phyloP scores from a whole-genome alignment of 2,113 vertebrate genomes.

The Turnix velox region DNA sequence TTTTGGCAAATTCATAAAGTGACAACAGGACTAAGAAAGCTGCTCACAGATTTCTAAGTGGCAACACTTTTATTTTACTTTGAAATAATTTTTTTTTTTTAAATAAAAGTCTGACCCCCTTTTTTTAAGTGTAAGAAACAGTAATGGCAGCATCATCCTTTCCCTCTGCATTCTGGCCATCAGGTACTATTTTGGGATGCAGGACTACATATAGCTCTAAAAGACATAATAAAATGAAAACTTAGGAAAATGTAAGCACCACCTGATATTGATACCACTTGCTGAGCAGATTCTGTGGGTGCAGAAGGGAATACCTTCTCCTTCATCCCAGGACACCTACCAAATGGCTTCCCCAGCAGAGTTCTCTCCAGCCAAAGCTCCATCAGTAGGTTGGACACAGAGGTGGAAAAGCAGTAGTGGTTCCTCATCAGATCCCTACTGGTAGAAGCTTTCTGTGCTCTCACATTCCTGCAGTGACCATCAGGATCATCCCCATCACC shows the following conservation, averaged over 20 bases:
- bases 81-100: background rate
- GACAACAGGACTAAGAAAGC: background rate
- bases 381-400: background rate
- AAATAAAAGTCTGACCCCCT: background rate
- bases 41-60: background rate
- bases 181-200: background rate
- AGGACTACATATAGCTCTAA: too few relatives aligned
- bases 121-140: background rate
- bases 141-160: background rate
- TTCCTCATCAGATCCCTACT: background rate
- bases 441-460: background rate
- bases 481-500: background rate
- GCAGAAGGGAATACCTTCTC: background rate
- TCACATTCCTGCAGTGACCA: fast-evolving
- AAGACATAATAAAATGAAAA: too few relatives aligned
- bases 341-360: fast-evolving
- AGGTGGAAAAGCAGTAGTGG: background rate
- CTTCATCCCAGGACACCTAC: background rate
- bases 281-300: background rate
- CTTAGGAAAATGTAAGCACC: too few relatives aligned
- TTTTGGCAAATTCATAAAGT: background rate
- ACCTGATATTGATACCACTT: too few relatives aligned
- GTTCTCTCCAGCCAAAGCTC: background rate
- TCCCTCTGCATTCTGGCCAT: background rate
- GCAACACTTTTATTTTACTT: background rate